Evolutionary conservation across 1,140 invertebrate species (phyloP), one percentile per base, ranked within the genome.

Genomic region (Cyclina sinensis): DNA sequence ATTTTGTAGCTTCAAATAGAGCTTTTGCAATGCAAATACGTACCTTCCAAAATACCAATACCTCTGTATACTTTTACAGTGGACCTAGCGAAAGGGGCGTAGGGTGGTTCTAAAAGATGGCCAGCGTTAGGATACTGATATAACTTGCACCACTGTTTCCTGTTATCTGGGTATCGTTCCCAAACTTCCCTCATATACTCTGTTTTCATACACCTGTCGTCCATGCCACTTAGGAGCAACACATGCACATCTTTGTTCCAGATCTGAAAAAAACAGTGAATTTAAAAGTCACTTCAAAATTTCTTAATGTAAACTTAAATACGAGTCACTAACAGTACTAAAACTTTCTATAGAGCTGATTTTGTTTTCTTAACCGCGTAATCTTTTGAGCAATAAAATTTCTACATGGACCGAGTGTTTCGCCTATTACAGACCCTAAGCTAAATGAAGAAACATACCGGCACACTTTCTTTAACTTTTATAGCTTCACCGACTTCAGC

Each of bases 21-120:
- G n/a, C n/a, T n/a, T n/a, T n/a, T n/a, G n/a, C n/a, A 43, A 43
- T 4, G 43, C 43, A 7, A 4, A 35, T 30, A 65, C 59, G 30
- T 30, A 65, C 59, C 59, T 11, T 30, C 59, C 11, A 7, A 11
- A 65, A 30, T 4, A 30, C 59, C 59, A 65, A 4, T 7, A 21
- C 2, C 14, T 35, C 30, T 65, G 7, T 21, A 30, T 7, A 7
- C 27, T 35, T 65, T 65, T 4, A 9, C 30, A 12, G 73, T 68
- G 0, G 82, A 54, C 1, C 48, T 54, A n/a, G 86, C 90, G 18
- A 89, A 54, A 1, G 92, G 92, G 5, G 88, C 59, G 83, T 92
- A 91, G 0, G 92, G 91, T 57, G 93, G 92, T 54, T 94, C 92
- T 78, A 94, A 81, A 32, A 92, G 62, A 83, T 94, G 93, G 0